These are phyloP conservation scores for Ceratoteleas bidentatus DNA, from an alignment of 1,140 invertebrate species.

Conservation along the genomic window DNA sequence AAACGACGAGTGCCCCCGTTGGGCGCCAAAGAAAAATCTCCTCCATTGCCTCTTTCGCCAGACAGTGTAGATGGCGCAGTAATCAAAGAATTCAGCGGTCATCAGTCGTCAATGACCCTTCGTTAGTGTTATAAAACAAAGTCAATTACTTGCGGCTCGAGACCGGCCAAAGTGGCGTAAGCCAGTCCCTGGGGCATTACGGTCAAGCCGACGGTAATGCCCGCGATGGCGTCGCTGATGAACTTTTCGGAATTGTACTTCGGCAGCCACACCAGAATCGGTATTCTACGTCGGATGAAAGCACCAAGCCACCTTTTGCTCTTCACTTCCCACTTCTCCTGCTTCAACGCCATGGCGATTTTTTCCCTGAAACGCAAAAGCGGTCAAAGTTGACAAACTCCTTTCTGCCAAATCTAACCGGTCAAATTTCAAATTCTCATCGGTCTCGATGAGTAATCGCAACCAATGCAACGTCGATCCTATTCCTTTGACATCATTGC, in stretches of 20 bases:
- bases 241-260: conserved; percentile 87
- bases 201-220: conserved; percentile 92
- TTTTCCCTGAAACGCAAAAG: conserved; percentile 1
- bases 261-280: conserved; percentile 86
- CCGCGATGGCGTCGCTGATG: conserved; percentile 89
- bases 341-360: conserved; percentile 44
- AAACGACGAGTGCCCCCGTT: no score
- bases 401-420: no score
- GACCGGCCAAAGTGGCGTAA: conserved; percentile 91
- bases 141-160: conserved; percentile 87
- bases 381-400: no score
- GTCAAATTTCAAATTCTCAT: not conserved
- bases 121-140: no score
- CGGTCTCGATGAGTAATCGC: not conserved
- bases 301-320: conserved; percentile 57
- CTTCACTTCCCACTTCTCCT: conserved; percentile 60
- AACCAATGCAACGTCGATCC: not conserved
- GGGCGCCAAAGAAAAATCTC: no score
- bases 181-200: conserved; percentile 94
- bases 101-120: no score
- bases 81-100: no score
- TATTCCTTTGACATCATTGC: no score
- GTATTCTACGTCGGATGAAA: conserved; percentile 79
- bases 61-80: no score
- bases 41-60: no score